phyloP scores from a whole-genome alignment of 2,113 vertebrate species.

The Strigops habroptila region DNA sequence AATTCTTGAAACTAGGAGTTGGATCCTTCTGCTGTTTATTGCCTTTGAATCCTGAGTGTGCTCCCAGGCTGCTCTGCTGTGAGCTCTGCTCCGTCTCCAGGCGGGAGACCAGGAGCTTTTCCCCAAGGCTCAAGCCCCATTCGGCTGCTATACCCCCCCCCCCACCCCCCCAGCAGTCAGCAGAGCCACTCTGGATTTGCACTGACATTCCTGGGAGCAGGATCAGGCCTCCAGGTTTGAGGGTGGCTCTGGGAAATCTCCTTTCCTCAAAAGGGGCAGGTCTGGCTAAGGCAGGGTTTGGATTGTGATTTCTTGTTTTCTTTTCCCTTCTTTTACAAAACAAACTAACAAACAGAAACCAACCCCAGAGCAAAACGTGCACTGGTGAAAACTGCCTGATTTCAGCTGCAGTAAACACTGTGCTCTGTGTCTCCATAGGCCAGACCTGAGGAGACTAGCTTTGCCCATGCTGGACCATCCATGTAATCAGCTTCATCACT shows the following conservation, averaged over 20 bases:
- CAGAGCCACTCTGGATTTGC: neutral
- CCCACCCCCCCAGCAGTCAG: neutral
- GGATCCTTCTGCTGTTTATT: neutral
- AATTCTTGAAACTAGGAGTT: neutral
- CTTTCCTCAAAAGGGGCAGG: slow-evolving; percentile 50
- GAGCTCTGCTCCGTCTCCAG: neutral
- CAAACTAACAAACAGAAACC: no score
- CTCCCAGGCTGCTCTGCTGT: neutral
- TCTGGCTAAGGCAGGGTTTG: slow-evolving; percentile 26
- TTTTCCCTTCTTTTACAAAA: neutral
- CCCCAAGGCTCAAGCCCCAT: neutral
- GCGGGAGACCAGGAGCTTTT: neutral
- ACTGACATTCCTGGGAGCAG: slow-evolving; percentile 15
- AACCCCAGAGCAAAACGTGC: neutral
- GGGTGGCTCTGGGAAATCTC: slow-evolving; percentile 58
- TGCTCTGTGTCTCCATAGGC: neutral
- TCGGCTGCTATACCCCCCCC: neutral
- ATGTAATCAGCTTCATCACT: neutral
- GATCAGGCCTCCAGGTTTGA: slow-evolving; percentile 31
- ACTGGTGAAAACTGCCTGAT: neutral
- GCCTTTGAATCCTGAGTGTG: neutral
- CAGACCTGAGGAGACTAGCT: neutral
- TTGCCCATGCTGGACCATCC: neutral
- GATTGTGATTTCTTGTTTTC: neutral
- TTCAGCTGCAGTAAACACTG: neutral